phyloP scores from a whole-genome alignment of 2,797 vertebrate species.

The Eurystomus glaucurus region DNA sequence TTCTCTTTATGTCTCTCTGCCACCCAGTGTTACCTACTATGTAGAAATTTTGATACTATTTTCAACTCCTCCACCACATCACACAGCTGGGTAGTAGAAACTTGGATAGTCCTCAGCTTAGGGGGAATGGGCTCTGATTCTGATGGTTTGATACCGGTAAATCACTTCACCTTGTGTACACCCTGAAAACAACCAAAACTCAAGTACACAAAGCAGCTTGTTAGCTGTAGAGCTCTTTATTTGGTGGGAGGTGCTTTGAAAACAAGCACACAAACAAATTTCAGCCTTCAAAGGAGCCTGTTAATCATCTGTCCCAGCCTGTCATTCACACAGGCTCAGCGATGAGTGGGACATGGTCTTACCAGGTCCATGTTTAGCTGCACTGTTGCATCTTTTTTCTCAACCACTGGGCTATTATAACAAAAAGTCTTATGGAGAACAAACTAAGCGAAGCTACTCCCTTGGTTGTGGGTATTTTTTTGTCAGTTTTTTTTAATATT shows the following conservation, averaged over 20 bases:
- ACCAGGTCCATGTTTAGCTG: neutral
- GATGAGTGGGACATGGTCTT: neutral
- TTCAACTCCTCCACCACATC: neutral
- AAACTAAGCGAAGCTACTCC: neutral
- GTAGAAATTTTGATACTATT: neutral
- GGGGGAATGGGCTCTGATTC: neutral
- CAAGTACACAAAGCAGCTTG: rapidly evolving
- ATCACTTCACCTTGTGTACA: neutral
- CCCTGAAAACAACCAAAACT: neutral
- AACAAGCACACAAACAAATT: neutral
- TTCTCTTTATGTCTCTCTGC: neutral
- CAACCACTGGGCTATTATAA: neutral
- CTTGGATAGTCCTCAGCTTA: neutral
- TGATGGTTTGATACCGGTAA: neutral
- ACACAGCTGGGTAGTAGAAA: neutral
- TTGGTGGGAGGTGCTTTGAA: neutral
- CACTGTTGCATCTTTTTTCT: neutral
- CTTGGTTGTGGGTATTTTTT: too few species aligned
- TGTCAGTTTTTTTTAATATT: too few species aligned
- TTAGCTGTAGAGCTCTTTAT: neutral
- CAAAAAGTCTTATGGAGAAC: neutral
- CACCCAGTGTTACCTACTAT: rapidly evolving
- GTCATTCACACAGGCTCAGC: neutral
- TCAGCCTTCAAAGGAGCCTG: rapidly evolving
- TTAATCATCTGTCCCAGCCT: neutral